Conservation (phyloP, 1,140 invertebrate species). For the Acyrthosiphon pisum region DNA sequence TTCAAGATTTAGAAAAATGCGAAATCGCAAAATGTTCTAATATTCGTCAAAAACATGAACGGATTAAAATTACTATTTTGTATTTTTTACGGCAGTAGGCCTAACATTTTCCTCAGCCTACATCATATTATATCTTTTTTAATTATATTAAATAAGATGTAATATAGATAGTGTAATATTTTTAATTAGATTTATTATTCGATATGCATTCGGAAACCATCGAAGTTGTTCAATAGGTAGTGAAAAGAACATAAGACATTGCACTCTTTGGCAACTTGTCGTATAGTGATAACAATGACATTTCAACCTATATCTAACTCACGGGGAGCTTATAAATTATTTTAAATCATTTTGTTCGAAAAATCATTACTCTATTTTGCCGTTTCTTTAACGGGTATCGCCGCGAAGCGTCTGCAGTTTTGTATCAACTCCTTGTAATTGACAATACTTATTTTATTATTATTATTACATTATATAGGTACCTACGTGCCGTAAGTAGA, state of each 20-base stretch:
- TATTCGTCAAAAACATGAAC: not conserved
- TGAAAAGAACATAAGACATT: not conserved
- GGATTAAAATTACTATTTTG: not conserved
- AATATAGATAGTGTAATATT: not conserved
- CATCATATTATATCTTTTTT: no score
- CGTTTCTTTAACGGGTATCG: not conserved
- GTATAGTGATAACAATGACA: not conserved
- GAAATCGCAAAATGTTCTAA: not conserved
- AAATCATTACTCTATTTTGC: not conserved
- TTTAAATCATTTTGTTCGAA: not conserved
- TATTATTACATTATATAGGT: not conserved
- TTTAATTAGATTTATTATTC: not conserved
- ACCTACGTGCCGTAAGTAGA: not conserved
- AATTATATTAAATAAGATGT: no score
- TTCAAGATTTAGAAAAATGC: not conserved
- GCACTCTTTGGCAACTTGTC: not conserved
- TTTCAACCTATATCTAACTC: not conserved
- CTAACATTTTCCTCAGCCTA: not conserved
- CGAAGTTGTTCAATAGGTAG: not conserved
- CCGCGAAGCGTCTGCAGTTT: not conserved
- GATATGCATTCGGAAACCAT: not conserved
- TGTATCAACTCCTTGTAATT: not conserved
- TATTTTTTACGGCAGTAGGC: not conserved
- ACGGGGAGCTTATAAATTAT: not conserved
- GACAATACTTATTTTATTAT: conserved; percentile 2